phyloP scores from a whole-genome alignment of 2,113 vertebrate genomes.

The Nycticryphes semicollaris region DNA sequence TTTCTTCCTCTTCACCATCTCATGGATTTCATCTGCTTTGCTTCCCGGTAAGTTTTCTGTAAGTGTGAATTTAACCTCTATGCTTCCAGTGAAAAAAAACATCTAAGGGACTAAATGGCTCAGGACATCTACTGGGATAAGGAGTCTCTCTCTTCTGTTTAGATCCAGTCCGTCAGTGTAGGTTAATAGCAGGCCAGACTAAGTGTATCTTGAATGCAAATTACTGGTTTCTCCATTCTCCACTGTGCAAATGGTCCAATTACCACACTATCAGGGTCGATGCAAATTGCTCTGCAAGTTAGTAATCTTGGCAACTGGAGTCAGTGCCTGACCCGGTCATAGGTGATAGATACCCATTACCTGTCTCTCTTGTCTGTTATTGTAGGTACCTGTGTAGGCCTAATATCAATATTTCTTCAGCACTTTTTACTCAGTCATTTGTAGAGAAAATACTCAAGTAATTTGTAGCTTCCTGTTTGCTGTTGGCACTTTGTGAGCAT shows the following conservation, averaged over 20 bases:
- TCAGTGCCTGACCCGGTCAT: neutral
- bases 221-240: neutral
- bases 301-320: neutral
- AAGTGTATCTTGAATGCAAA: neutral
- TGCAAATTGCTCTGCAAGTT: neutral
- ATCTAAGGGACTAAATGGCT: neutral
- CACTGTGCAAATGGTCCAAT: neutral
- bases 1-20: neutral
- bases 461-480: neutral
- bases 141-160: neutral
- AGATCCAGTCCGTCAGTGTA: neutral
- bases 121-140: neutral
- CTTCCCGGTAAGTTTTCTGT: neutral
- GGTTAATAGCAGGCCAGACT: neutral
- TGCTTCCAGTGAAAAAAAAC: neutral
- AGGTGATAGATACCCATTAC: neutral
- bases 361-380: neutral
- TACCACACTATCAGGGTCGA: neutral
- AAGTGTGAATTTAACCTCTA: neutral
- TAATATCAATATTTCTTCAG: neutral
- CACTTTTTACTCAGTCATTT: neutral
- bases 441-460: neutral
- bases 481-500: neutral
- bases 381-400: neutral
- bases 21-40: slow-evolving; percentile 27